Conservation (phyloP, 2,888 invertebrate species). For the Euclidia mi region DNA sequence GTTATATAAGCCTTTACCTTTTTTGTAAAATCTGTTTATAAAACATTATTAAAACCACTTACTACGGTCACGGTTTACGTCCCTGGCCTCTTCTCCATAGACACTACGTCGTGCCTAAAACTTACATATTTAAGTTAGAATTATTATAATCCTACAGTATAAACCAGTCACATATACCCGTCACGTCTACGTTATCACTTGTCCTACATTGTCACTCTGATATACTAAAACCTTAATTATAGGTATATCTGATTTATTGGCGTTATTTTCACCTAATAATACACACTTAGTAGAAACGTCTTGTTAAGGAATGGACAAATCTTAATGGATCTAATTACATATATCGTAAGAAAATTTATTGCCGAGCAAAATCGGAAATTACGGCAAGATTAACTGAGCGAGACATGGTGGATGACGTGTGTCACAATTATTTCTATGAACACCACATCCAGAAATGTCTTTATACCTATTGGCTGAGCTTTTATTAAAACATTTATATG, state of each 20-base stretch:
- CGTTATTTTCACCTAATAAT: conserved; percentile 59
- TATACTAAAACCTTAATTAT: conserved; percentile 56
- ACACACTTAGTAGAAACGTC: conserved; percentile 39
- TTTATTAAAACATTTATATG: background rate
- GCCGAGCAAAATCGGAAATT: too few relatives aligned
- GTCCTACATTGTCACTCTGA: conserved; percentile 59
- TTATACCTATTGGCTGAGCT: too few relatives aligned
- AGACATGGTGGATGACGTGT: conserved; percentile 18
- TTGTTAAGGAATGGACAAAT: conserved; percentile 42
- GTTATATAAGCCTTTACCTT: too few relatives aligned
- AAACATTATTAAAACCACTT: too few relatives aligned
- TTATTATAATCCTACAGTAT: conserved; percentile 59
- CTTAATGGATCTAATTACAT: conserved; percentile 38
- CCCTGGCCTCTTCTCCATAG: conserved; percentile 23
- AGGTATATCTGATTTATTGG: conserved; percentile 64
- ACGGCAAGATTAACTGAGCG: conserved; percentile 33
- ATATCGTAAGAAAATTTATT: conserved; percentile 28
- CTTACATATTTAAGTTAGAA: conserved; percentile 46
- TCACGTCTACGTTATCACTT: conserved; percentile 66
- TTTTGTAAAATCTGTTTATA: too few relatives aligned
- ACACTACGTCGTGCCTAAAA: conserved; percentile 28
- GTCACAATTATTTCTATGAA: too few relatives aligned
- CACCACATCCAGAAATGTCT: too few relatives aligned
- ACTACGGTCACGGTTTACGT: too few relatives aligned
- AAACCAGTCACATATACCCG: conserved; percentile 70